A percentile compares a stretch with the other conserved stretches of the same genome.
Evolutionary conservation across 2,888 invertebrate genomes (phyloP).

Genomic region (Augiades crinisus): DNA sequence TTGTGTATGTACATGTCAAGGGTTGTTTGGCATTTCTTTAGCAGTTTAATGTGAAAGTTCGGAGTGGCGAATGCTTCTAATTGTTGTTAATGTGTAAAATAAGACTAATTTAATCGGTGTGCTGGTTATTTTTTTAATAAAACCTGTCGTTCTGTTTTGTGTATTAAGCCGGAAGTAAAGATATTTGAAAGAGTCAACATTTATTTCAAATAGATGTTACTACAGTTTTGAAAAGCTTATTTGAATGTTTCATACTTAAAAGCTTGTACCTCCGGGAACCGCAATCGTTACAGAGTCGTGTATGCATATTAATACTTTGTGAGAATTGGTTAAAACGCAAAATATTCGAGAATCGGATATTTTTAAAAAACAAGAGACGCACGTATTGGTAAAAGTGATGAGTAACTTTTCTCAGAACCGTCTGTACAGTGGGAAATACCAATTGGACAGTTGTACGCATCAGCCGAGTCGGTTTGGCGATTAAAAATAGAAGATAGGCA

Average conservation of each 20-base stretch:
- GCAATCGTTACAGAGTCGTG: neutral
- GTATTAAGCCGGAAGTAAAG: no score
- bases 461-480: slow-evolving; percentile 46
- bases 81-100: no score
- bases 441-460: slow-evolving; percentile 54
- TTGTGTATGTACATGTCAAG: slow-evolving; percentile 23
- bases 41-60: neutral
- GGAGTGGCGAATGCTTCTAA: neutral
- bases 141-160: no score
- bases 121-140: no score
- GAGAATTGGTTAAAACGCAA: neutral
- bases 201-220: neutral
- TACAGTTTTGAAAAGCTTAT: neutral
- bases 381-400: slow-evolving; percentile 34
- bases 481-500: slow-evolving; percentile 68
- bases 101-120: no score
- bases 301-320: neutral
- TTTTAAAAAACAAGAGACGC: slow-evolving; percentile 23
- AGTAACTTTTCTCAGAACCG: slow-evolving; percentile 47
- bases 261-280: neutral
- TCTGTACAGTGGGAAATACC: slow-evolving; percentile 51
- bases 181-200: no score
- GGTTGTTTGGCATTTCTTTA: neutral
- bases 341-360: slow-evolving; percentile 7
- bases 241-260: neutral